Evolutionary conservation across 2,113 vertebrate genomes (phyloP).

Genomic region (Ammodytes marinus): DNA sequence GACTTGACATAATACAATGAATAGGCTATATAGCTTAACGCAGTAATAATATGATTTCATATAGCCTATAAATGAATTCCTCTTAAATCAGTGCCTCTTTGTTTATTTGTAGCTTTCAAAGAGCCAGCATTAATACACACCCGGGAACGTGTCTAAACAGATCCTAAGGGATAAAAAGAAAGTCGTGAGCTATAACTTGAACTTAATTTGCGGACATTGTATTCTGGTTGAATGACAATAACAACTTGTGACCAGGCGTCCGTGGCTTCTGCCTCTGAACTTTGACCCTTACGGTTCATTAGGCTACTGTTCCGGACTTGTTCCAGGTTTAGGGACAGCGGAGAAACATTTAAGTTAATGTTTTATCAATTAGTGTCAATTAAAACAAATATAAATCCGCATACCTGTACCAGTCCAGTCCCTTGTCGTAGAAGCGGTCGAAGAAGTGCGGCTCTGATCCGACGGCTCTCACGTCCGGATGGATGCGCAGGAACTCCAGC

Average conservation of each 20-base stretch:
- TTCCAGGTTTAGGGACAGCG: neutral
- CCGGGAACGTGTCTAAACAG: neutral
- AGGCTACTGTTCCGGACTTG: neutral
- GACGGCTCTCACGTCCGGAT: slow-evolving; percentile 88
- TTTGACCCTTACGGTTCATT: slow-evolving; percentile 12
- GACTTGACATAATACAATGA: neutral
- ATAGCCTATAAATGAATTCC: neutral
- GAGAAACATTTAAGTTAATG: neutral
- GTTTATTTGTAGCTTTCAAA: neutral
- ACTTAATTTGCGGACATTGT: neutral
- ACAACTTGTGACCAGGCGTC: slow-evolving; percentile 9
- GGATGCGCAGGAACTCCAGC: slow-evolving; percentile 88
- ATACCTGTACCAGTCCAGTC: slow-evolving; percentile 89
- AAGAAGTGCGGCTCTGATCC: slow-evolving; percentile 90
- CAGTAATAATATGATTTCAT: neutral
- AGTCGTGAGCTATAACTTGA: neutral
- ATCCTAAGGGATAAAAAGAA: neutral
- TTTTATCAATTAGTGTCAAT: neutral
- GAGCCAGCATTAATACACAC: neutral
- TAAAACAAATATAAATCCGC: neutral
- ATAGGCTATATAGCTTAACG: too few relatives aligned
- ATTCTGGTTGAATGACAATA: neutral
- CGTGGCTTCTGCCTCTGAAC: slow-evolving; percentile 19
- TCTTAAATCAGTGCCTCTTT: neutral
- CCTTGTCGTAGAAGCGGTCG: slow-evolving; percentile 87